These are phyloP conservation scores for Bufo gargarizans DNA, from an alignment of 2,113 vertebrate genomes.

Conservation along the genomic window DNA sequence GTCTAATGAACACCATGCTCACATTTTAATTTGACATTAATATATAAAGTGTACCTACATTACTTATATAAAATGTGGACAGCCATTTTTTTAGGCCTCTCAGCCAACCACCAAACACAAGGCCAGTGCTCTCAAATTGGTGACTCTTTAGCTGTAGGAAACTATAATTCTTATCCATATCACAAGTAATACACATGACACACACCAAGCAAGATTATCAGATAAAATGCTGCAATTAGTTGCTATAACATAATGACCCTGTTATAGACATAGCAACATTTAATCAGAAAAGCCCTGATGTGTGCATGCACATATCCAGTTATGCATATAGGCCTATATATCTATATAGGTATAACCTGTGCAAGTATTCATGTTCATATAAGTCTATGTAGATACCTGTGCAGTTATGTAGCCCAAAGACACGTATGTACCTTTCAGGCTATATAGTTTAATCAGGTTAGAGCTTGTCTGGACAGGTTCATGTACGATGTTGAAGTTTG, in stretches of 20 bases:
- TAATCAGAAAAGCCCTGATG: background rate
- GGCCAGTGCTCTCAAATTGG: background rate
- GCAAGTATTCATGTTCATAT: slow-evolving; percentile 2
- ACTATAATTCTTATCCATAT: background rate
- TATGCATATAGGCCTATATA: background rate
- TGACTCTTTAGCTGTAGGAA: background rate
- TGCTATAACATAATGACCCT: background rate
- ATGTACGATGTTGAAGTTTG: slow-evolving; percentile 18
- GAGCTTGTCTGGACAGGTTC: slow-evolving; percentile 44
- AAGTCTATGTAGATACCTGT: slow-evolving; percentile 12
- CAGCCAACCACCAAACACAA: background rate
- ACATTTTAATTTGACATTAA: background rate
- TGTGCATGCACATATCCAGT: slow-evolving; percentile 1
- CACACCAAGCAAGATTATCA: background rate
- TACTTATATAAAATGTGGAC: background rate
- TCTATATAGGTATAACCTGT: slow-evolving; percentile 6
- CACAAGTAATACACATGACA: background rate
- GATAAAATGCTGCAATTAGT: background rate
- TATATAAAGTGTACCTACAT: no score
- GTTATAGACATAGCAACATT: background rate
- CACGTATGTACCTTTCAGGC: background rate
- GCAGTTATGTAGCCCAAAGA: slow-evolving; percentile 13
- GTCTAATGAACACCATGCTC: no score
- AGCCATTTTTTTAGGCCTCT: background rate
- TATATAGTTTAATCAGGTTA: slow-evolving; percentile 8